Evolutionary conservation across 2,888 invertebrate genomes (phyloP).

Genomic region (Isotomurus palustris): DNA sequence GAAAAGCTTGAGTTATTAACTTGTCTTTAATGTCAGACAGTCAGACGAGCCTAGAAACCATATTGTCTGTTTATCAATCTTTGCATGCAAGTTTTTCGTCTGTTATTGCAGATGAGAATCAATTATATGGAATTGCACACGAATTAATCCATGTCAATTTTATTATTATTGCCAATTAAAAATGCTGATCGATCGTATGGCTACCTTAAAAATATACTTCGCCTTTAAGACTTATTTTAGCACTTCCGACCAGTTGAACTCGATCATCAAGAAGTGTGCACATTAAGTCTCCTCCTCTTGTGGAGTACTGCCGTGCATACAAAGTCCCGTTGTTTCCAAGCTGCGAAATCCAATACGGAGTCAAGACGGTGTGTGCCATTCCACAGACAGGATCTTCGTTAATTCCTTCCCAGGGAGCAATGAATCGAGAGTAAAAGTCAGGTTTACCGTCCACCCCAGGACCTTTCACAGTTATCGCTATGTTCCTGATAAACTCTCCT

Average conservation of each 20-base stretch:
- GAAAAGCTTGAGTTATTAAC: too few relatives aligned
- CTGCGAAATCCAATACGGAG: conserved; percentile 51
- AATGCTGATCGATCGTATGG: too few relatives aligned
- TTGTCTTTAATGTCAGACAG: too few relatives aligned
- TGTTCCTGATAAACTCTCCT: conserved; percentile 41
- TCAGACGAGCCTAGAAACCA: too few relatives aligned
- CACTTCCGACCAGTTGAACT: conserved; percentile 47
- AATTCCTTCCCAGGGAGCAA: conserved; percentile 54
- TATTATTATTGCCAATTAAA: too few relatives aligned
- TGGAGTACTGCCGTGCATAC: conserved; percentile 47
- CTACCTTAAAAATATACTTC: conserved; percentile 29
- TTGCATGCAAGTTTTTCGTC: too few relatives aligned
- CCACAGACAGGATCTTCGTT: conserved; percentile 50
- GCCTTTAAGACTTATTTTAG: conserved; percentile 48
- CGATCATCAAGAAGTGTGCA: conserved; percentile 45
- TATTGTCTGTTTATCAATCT: too few relatives aligned
- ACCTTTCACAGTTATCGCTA: conserved; percentile 49
- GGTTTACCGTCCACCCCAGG: conserved; percentile 14
- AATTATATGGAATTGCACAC: too few relatives aligned
- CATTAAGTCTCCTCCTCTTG: conserved; percentile 47
- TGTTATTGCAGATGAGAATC: too few relatives aligned
- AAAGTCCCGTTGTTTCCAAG: conserved; percentile 40
- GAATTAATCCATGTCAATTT: too few relatives aligned
- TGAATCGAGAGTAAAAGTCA: conserved; percentile 53
- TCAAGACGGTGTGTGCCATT: conserved; percentile 52